These are phyloP conservation scores for Schizopygopsis malacanthus DNA, from an alignment of 2,797 vertebrate genomes.

Conservation along the genomic window DNA sequence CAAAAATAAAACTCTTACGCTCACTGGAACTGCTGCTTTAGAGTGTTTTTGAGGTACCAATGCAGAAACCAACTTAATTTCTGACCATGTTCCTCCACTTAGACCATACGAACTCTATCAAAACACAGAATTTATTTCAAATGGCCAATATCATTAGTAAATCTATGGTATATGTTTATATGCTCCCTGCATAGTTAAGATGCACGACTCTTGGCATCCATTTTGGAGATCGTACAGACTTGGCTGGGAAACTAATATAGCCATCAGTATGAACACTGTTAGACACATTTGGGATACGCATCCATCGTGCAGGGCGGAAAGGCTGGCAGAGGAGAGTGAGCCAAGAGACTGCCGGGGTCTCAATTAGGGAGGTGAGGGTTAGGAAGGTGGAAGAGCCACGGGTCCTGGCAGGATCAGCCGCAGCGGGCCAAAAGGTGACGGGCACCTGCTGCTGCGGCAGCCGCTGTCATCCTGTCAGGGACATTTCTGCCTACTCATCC, in stretches of 20 bases:
- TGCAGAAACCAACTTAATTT: neutral
- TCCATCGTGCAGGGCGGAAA: constrained; percentile 39
- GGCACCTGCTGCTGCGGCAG: constrained; percentile 30
- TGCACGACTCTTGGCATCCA: constrained; percentile 47
- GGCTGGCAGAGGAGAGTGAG: constrained; percentile 32
- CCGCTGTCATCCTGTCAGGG: constrained; percentile 38
- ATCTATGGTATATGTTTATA: neutral
- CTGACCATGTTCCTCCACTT: neutral
- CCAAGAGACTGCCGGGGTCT: constrained; percentile 48
- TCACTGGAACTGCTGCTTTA: neutral
- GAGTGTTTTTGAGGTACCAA: neutral
- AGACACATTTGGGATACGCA: constrained; percentile 41
- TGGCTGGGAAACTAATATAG: constrained; percentile 48
- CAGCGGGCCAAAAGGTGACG: constrained; percentile 45
- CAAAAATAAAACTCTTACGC: neutral
- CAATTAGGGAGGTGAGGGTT: constrained; percentile 47
- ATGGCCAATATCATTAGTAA: neutral
- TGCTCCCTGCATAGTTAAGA: neutral
- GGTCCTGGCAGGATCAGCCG: constrained; percentile 39
- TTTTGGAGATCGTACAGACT: constrained; percentile 23
- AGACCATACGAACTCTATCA: neutral
- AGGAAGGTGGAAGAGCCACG: constrained; percentile 40
- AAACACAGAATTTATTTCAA: neutral
- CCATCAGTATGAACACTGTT: constrained; percentile 48
- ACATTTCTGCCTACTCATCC: constrained; percentile 44